A percentile compares a stretch with the other conserved stretches of the same genome.
Evolutionary conservation across 2,888 invertebrate genomes (phyloP).

Genomic region (Vesta saturnalis): DNA sequence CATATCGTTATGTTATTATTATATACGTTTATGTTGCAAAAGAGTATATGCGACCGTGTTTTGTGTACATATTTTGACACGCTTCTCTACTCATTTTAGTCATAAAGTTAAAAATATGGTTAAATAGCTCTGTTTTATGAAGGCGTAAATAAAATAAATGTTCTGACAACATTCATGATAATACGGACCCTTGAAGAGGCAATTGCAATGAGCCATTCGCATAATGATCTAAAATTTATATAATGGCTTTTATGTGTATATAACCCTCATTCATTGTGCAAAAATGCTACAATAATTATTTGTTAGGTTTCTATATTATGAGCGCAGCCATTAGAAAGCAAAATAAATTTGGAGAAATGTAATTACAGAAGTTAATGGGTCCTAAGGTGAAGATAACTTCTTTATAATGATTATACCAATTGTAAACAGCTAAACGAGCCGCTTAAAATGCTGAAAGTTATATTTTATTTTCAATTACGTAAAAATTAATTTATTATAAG

Average conservation of each 20-base stretch:
- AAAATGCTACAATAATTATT: not conserved
- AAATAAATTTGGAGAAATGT: not conserved
- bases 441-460: not conserved
- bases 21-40: not conserved
- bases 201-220: slow-evolving; percentile 27
- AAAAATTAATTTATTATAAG: slow-evolving; percentile 6
- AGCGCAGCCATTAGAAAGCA: not conserved
- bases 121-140: slow-evolving; percentile 23
- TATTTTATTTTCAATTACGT: slow-evolving; percentile 8
- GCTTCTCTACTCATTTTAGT: slow-evolving; percentile 19
- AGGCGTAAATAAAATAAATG: slow-evolving; percentile 30
- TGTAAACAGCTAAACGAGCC: not conserved
- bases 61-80: slow-evolving; percentile 5
- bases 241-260: slow-evolving; percentile 25
- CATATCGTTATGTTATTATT: not conserved
- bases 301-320: slow-evolving; percentile 4
- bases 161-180: slow-evolving; percentile 19
- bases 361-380: slow-evolving; percentile 10
- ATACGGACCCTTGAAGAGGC: slow-evolving; percentile 24
- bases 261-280: slow-evolving; percentile 18
- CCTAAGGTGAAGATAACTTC: slow-evolving; percentile 8
- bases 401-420: slow-evolving; percentile 4
- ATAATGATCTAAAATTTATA: slow-evolving; percentile 29
- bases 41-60: not conserved
- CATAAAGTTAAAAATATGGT: slow-evolving; percentile 29